phyloP scores from a whole-genome alignment of 92 coral and sea anemone species.

The Bergia puertoricense region DNA sequence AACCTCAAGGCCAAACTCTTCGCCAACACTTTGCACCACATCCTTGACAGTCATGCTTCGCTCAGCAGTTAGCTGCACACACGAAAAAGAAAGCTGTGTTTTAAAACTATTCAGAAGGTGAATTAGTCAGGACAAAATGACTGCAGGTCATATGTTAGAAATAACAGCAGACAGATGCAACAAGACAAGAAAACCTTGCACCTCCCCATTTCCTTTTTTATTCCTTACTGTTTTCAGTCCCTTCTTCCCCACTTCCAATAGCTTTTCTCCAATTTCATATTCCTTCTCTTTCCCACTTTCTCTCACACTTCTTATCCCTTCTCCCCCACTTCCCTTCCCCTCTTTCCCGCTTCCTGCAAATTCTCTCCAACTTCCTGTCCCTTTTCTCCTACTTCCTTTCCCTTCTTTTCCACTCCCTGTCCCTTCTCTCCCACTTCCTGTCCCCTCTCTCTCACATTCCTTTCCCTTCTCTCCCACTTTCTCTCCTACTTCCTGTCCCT shows the following conservation, averaged over 20 bases:
- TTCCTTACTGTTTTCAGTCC: no score
- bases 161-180: background rate
- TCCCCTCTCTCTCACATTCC: background rate
- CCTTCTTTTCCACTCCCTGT: background rate
- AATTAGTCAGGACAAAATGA: background rate
- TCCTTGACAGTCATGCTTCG: constrained; percentile 78
- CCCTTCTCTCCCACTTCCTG: background rate
- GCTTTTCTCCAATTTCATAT: no score
- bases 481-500: background rate
- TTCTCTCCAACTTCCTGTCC: no score
- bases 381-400: constrained; percentile 1
- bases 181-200: background rate
- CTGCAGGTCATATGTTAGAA: background rate
- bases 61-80: constrained; percentile 73
- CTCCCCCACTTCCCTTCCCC: no score
- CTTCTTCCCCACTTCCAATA: no score
- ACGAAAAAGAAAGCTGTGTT: background rate
- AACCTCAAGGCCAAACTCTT: constrained; percentile 70
- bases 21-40: constrained; percentile 74
- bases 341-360: no score
- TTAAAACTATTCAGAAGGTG: background rate
- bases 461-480: background rate
- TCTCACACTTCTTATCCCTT: no score
- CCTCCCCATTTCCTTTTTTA: no score
- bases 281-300: no score